Base-by-base conservation (phyloP, 1,140 invertebrate genomes). In the Drosophila ohnishii region DNA sequence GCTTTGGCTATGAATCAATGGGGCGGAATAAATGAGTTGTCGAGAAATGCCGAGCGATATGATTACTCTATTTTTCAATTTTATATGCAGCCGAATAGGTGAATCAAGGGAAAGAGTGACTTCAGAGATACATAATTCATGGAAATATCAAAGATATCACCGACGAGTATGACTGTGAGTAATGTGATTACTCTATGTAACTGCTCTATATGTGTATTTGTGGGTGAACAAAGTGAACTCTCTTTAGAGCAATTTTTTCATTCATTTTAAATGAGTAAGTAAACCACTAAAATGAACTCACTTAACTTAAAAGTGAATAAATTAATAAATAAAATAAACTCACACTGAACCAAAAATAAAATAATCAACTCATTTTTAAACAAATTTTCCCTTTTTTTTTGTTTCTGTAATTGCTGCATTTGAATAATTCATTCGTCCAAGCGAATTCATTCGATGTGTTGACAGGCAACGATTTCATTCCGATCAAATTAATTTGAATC, bases 401-500 rank as follows among this genome's bases (percentile, higher is more conserved):
- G n/a, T 0, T 16, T 2, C n/a, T 28, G 14, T 10, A 13, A n/a
- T 28, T 30, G 47, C 16, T n/a, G 30, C 14, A 50, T 50, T 32
- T 32, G 5, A 50, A 32, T 34, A 34, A 51, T 53, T 19, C 48
- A 53, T 34, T 34, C 11, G 16, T 16, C 5, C 11, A 32, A 51
- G n/a, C 5, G 28, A 32, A 19, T 13, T 19, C 30, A 51, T 34
- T 34, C 10, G 28, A 10, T 30, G 19, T 9, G 28, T 56, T 45
- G 56, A 45, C 19, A 34, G 32, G 5, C 39, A 13, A 19, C 45
- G 10, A 44, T 44, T 66, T 14, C 35, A 34, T 42, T 32, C 3
- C 39, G 10, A 70, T 70, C 11, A 50, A 50, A 71, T 72, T 71
- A 58, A 50, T 72, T 58, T 42, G 44, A 72, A 72, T 71, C 69